Evolutionary conservation across 2,797 vertebrate genomes (phyloP), one percentile per base, ranked within the genome.

Genomic region (Ateles fusciceps): DNA sequence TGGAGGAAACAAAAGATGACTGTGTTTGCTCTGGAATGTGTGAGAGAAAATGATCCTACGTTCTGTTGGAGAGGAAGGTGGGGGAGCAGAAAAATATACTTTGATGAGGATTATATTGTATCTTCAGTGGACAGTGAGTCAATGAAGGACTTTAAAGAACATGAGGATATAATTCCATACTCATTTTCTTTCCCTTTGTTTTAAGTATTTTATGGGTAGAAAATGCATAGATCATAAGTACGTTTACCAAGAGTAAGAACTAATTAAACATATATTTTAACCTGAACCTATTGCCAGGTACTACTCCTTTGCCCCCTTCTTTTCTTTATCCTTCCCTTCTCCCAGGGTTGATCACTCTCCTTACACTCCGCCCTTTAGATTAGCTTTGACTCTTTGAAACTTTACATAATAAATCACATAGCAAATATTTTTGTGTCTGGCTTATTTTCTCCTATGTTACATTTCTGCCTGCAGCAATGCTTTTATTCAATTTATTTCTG

Each of bases 401-500:
- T 80, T 75, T 17, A 80, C 57, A 12, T 50, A 83, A 44, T 89
- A 13, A 75, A 89, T 26, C 55, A 12, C 0, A 57, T 15, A 55
- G 30, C 30, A 64, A 39, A 74, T 57, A 50, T 57, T 87, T 28
- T 50, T 21, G 11, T 55, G 2, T 24, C n/a, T 79, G n/a, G 24
- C 15, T 84, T 76, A 52, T 84, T 96, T 90, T 76, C 12, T 72
- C 30, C 9, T 61, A 19, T 93, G 39, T 22, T 79, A 48, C 75
- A 36, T 30, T 83, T 84, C n/a, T 42, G 50, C 90, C 6, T 52
- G 3, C 0, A 89, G 46, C 10, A 71, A 15, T 52, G 26, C 8
- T 33, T 33, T 89, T 30, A 78, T 48, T 89, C 21, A 42, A 85
- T 79, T 92, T 50, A 86, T 86, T 93, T 90, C 48, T 81, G 26